Conservation (phyloP, 2,888 invertebrate genomes). For the Drosophila macrospina region DNA sequence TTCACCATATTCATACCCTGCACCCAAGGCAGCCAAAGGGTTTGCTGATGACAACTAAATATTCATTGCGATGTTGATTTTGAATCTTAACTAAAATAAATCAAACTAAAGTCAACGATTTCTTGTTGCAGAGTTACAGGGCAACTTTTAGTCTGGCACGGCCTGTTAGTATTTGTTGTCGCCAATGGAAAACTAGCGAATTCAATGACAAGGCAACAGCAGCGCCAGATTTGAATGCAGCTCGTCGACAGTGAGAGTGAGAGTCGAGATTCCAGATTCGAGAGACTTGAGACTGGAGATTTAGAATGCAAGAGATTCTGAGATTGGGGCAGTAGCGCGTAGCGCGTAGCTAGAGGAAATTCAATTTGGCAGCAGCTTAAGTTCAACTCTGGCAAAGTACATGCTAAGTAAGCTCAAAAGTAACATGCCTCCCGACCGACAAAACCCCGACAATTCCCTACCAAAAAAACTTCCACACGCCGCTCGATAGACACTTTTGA, state of each 20-base stretch:
- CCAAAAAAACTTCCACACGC: constrained; percentile 27
- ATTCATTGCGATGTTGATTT: too few species aligned
- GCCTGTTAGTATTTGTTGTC: background rate
- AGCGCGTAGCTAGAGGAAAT: constrained; percentile 51
- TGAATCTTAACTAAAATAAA: background rate
- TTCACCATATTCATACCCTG: constrained; percentile 52
- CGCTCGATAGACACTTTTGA: constrained; percentile 66
- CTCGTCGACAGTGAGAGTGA: constrained; percentile 1
- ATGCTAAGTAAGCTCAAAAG: constrained; percentile 79
- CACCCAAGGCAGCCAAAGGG: background rate
- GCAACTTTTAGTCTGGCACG: constrained; percentile 19
- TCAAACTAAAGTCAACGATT: background rate
- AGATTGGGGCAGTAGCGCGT: constrained; percentile 33
- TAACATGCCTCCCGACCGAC: constrained; percentile 53
- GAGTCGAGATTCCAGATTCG: constrained; percentile 13
- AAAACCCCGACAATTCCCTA: background rate
- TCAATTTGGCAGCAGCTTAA: constrained; percentile 78
- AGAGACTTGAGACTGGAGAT: constrained; percentile 45
- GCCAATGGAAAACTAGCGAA: constrained; percentile 12
- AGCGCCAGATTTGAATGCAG: constrained; percentile 43
- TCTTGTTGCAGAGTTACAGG: background rate
- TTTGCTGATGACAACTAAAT: background rate
- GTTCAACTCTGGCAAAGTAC: constrained; percentile 71
- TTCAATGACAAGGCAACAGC: constrained; percentile 23
- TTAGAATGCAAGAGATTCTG: constrained; percentile 65